Evolutionary conservation across 2,797 vertebrate species (phyloP), one percentile per base, ranked within the genome.

Genomic region (Gila robusta): DNA sequence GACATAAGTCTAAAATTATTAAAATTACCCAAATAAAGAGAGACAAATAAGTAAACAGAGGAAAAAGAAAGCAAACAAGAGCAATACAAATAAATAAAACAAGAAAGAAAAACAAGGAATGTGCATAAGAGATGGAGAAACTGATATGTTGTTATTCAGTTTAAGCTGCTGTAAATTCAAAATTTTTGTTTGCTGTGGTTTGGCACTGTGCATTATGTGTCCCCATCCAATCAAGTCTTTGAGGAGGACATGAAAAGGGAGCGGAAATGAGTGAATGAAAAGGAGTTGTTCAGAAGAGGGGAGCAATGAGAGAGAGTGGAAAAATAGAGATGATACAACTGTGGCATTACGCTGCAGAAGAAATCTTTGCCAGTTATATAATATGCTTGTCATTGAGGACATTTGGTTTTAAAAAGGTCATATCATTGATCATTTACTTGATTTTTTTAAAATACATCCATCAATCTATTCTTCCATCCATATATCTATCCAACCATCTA

Each of bases 1-100:
- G 69, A 67, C 78, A 81, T 37, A 83, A 71, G 84, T 81, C 84
- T 69, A 64, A 78, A 86, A 84, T 64, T 14, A 77, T 82, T 86
- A 54, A 59, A 86, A 74, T 64, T 54, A 56, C 67, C 82, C 39
- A 70, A 39, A 78, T 44, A 23, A 26, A 16, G 72, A n/a, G 26
- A 41, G 73, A 23, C 49, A 54, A 76, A 70, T 62, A 66, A 70
- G 52, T 44, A 72, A 67, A 87, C 17, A 49, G 67, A 86, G 39
- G 59, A 41, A 56, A 70, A 67, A 35, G 28, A 67, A 52, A 80
- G 37, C 26, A 49, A 87, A 80, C 41, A 39, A 41, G 5, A 72
- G 21, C 37, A 73, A 76, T 72, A 35, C 37, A 17, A 28, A 35
- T 39, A 62, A 76, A 44, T n/a, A 56, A n/a, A 11, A 7, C 37